Percentiles rank a stretch among this genome's conserved stretches.
These are phyloP conservation scores for Spizella passerina DNA, from an alignment of 2,797 vertebrate genomes.

Conservation along the genomic window DNA sequence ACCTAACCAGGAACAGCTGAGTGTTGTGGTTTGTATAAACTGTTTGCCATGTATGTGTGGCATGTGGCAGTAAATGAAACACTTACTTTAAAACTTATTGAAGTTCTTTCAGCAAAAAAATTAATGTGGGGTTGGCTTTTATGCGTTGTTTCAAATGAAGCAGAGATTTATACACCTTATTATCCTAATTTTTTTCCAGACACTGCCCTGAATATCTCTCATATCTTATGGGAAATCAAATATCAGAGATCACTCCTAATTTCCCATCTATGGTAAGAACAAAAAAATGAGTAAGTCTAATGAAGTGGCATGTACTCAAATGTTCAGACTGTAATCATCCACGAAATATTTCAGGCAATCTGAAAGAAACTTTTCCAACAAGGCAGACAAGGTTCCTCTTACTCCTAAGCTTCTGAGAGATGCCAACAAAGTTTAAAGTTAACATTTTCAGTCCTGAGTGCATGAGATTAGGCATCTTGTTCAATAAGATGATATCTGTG, in stretches of 20 bases:
- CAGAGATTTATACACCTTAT: conserved; percentile 62
- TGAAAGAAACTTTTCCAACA: conserved; percentile 52
- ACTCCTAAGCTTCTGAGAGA: background rate
- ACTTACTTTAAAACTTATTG: conserved; percentile 71
- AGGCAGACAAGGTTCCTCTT: conserved; percentile 25
- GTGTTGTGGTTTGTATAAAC: conserved; percentile 67
- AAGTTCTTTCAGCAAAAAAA: conserved; percentile 66
- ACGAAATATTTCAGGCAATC: conserved; percentile 46
- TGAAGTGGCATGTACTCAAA: conserved; percentile 63
- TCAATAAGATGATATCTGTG: background rate
- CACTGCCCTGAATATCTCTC: conserved; percentile 23
- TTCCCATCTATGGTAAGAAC: conserved; percentile 41
- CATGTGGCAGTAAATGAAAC: conserved; percentile 75
- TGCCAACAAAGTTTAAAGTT: background rate
- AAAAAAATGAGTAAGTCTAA: conserved; percentile 42
- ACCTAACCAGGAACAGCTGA: conserved; percentile 72
- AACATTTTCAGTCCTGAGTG: background rate
- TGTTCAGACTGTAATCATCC: conserved; percentile 49
- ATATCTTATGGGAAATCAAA: conserved; percentile 55
- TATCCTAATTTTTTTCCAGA: conserved; percentile 64
- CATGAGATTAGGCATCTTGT: background rate
- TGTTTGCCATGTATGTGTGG: conserved; percentile 71
- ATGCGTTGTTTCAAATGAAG: conserved; percentile 61
- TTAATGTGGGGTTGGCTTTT: conserved; percentile 58
- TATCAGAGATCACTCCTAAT: conserved; percentile 59